Conservation (phyloP, 2,113 vertebrate genomes). For the Illadopsis cleaveri region DNA sequence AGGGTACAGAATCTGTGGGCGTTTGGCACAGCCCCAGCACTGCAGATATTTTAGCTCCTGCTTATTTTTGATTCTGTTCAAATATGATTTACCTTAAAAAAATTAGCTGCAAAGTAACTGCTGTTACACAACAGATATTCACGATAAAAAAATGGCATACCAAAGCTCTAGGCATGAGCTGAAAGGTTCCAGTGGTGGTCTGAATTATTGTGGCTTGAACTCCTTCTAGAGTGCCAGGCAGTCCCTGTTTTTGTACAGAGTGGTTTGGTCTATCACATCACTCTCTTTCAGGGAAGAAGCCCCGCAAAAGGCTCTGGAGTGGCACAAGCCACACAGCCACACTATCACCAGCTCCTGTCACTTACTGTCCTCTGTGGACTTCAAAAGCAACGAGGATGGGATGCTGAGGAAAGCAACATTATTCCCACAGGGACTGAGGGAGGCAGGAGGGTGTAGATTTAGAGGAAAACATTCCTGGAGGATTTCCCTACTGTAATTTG, state of each 20-base stretch:
- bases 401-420: not conserved
- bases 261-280: not conserved
- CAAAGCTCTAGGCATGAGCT: not conserved
- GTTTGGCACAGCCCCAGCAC: constrained; percentile 60
- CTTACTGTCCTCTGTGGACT: not conserved
- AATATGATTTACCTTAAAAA: constrained; percentile 43
- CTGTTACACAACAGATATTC: constrained; percentile 34
- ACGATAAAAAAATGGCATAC: not conserved
- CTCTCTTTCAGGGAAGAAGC: not conserved
- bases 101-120: constrained; percentile 3
- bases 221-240: not conserved
- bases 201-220: not conserved
- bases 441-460: not conserved
- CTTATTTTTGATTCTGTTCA: constrained; percentile 63
- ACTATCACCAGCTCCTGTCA: fast-evolving
- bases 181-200: not conserved
- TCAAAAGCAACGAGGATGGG: not conserved
- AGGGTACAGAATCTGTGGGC: constrained; percentile 59
- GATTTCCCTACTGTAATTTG: not conserved
- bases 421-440: not conserved
- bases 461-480: not conserved
- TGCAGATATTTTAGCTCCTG: constrained; percentile 65
- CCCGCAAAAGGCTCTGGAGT: not conserved
- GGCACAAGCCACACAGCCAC: not conserved
- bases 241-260: not conserved